phyloP scores from a whole-genome alignment of 2,888 invertebrate genomes.

The Operophtera brumata region DNA sequence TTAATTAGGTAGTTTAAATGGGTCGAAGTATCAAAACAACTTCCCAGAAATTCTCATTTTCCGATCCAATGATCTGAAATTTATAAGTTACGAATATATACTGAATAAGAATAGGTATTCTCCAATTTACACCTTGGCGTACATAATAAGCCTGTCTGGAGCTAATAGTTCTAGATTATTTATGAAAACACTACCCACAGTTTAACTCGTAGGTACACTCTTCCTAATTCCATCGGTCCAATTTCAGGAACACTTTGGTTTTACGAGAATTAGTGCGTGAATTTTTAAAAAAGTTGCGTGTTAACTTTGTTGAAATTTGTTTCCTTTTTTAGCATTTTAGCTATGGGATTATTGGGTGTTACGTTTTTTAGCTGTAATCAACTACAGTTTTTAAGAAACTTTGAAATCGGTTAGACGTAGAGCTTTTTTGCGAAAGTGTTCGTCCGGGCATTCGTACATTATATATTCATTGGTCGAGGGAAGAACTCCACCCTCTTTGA shows the following conservation, averaged over 20 bases:
- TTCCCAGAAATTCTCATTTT: constrained; percentile 8
- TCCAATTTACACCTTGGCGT: constrained; percentile 8
- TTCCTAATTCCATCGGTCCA: constrained; percentile 10
- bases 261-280: constrained; percentile 9
- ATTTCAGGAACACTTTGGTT: constrained; percentile 12
- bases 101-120: constrained; percentile 20
- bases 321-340: background rate
- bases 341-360: too few species aligned
- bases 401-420: too few species aligned
- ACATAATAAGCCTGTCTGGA: constrained; percentile 7
- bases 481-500: too few species aligned
- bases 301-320: constrained; percentile 1
- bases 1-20: background rate
- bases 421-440: too few species aligned
- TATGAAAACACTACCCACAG: background rate
- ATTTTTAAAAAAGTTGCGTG: constrained; percentile 13
- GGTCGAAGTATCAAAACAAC: too few species aligned
- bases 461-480: too few species aligned
- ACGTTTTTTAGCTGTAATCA: too few species aligned
- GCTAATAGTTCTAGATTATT: background rate
- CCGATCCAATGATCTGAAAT: constrained; percentile 14
- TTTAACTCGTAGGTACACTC: background rate
- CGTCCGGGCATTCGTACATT: too few species aligned
- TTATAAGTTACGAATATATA: background rate
- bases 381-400: too few species aligned